A percentile compares a stretch with the other conserved stretches of the same genome.
These are phyloP conservation scores for Sclerurus mexicanus DNA, from an alignment of 2,113 vertebrate genomes.

Conservation along the genomic window DNA sequence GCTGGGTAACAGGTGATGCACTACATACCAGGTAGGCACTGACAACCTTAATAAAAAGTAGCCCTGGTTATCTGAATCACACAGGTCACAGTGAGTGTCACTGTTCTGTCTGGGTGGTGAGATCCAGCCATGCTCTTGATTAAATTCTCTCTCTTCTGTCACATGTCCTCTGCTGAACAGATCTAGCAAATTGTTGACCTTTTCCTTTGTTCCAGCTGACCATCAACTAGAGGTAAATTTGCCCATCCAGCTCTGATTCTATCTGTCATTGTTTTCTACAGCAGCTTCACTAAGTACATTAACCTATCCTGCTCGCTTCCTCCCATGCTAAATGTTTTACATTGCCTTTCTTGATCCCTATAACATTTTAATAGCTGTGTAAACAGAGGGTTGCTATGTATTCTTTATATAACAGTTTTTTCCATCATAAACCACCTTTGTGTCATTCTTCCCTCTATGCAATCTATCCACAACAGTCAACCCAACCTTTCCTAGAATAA, in stretches of 20 bases:
- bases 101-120: not conserved
- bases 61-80: not conserved
- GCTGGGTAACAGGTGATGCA: not conserved
- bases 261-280: not conserved
- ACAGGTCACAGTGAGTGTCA: not conserved
- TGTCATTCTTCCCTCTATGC: not conserved
- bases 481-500: not conserved
- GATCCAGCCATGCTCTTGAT: not conserved
- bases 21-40: not conserved
- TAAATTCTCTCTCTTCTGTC: not conserved
- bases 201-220: not conserved
- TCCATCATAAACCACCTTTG: not conserved
- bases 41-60: not conserved
- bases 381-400: conserved; percentile 35
- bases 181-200: not conserved
- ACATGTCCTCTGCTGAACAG: not conserved
- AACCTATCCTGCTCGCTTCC: conserved; percentile 13
- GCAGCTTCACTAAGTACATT: conserved; percentile 15
- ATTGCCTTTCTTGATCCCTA: not conserved
- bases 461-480: not conserved
- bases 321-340: not conserved
- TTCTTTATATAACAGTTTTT: not conserved
- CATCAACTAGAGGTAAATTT: not conserved
- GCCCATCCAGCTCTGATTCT: not conserved
- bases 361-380: conserved; percentile 1